phyloP scores from a whole-genome alignment of 1,140 invertebrate species.

The Augochlora pura region DNA sequence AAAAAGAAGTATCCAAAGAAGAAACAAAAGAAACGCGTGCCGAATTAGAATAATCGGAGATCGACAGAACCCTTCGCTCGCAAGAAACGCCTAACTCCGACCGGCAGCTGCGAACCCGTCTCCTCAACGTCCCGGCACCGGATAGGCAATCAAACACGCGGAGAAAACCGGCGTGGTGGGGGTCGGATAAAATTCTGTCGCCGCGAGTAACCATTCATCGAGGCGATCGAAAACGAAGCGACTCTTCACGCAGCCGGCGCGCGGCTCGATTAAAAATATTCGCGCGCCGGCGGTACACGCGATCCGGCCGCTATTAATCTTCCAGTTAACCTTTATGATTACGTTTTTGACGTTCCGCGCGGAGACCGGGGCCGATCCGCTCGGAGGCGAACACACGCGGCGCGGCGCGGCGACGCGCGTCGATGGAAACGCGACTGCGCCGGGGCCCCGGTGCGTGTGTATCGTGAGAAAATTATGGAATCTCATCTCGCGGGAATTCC shows the following conservation, averaged over 20 bases:
- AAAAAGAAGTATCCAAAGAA: too few relatives aligned
- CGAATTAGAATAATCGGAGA: too few relatives aligned
- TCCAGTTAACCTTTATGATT: constrained; percentile 63
- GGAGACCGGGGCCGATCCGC: constrained; percentile 21
- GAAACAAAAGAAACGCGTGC: too few relatives aligned
- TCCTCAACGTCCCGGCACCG: too few relatives aligned
- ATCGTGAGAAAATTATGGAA: constrained; percentile 66
- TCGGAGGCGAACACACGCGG: constrained; percentile 20
- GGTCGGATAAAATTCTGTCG: constrained; percentile 4
- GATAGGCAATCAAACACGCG: too few relatives aligned
- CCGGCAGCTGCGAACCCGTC: too few relatives aligned
- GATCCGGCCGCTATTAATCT: constrained; percentile 60
- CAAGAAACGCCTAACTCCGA: too few relatives aligned
- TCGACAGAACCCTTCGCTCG: too few relatives aligned
- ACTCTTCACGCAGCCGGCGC: constrained; percentile 31
- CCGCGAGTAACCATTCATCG: constrained; percentile 14
- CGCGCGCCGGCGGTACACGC: neutral
- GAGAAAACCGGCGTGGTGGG: neutral
- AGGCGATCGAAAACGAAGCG: constrained; percentile 7
- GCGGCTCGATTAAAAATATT: constrained; percentile 31
- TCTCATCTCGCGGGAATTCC: constrained; percentile 58
- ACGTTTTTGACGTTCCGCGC: constrained; percentile 52
- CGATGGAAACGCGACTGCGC: constrained; percentile 7
- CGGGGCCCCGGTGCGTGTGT: neutral
- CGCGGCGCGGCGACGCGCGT: constrained; percentile 16